Evolutionary conservation across 1,140 invertebrate species (phyloP), one percentile per base, ranked within the genome.

Genomic region (Drosophila nebulosa): DNA sequence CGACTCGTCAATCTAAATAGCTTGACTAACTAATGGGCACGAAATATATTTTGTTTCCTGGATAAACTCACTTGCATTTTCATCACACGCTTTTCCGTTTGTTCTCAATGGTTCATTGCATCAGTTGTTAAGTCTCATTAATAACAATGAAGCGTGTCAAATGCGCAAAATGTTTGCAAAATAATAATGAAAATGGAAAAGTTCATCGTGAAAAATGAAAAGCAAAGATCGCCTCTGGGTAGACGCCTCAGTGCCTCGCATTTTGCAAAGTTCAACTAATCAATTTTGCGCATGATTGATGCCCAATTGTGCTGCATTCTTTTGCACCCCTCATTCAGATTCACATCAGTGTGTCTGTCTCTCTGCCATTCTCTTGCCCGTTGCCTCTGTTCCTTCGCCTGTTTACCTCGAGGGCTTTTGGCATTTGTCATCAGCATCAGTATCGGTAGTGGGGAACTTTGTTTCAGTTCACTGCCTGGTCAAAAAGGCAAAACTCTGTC

Each of bases 221-320:
- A 46, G 6, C 16, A 46, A 27, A 16, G 10, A 14, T n/a, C 0
- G 16, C 10, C 30, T 66, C 26, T 53, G 32, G 58, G 22, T 66
- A 42, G 24, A 4, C 36, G 10, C 16, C 64, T 16, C 27, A 58
- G 35, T 58, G 42, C 26, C 46, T 58, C 35, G 24, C 46, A 72
- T 67, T 59, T 67, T 42, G 56, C 39, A 77, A 74, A 68, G 69
- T 77, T 63, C 22, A 86, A 80, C 83, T 86, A 88, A 86, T 85
- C 81, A 85, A 85, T 85, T 85, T 85, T 85, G 52, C 78, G 83
- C 81, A 81, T 85, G 81, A 88, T 85, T 85, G 81, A 86, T 86
- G 81, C 81, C 74, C 81, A 88, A 88, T 86, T 78, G 81, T 72
- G 78, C 67, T 86, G 81, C 81, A 86, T 86, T 86, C 80, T 86